A percentile compares a stretch with the other conserved stretches of the same genome.
Conservation (phyloP, 2,888 invertebrate species). For the Erebia epiphron region DNA sequence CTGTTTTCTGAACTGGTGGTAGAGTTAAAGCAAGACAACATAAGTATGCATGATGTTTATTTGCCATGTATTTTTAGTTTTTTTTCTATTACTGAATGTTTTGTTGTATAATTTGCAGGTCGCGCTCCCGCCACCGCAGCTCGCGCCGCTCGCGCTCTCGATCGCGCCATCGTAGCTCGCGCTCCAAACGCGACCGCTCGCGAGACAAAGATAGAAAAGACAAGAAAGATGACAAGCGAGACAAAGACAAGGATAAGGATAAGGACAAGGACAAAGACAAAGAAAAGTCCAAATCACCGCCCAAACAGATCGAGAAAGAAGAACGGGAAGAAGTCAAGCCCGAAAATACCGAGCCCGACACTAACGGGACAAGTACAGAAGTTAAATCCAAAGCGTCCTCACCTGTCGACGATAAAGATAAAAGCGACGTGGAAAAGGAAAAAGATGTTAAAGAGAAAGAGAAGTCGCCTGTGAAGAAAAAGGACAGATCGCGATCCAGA, state of each 20-base stretch:
- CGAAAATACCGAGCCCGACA: constrained; percentile 53
- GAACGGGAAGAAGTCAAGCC: constrained; percentile 59
- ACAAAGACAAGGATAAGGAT: constrained; percentile 51
- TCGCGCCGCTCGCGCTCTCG: constrained; percentile 79
- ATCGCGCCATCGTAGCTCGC: constrained; percentile 82
- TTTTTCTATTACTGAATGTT: too few relatives aligned
- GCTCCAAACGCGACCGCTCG: constrained; percentile 75
- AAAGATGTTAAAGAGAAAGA: constrained; percentile 54
- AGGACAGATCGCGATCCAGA: constrained; percentile 72
- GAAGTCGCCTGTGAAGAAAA: constrained; percentile 68
- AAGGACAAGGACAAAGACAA: constrained; percentile 55
- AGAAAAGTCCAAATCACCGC: constrained; percentile 65
- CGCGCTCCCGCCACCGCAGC: constrained; percentile 82
- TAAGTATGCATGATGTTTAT: too few relatives aligned
- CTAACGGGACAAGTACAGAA: constrained; percentile 61
- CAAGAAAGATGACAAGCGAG: constrained; percentile 56
- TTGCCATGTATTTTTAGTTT: too few relatives aligned
- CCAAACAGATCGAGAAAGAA: constrained; percentile 59
- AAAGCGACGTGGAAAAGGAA: constrained; percentile 39
- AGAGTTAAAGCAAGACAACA: too few relatives aligned
- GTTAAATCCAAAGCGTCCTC: constrained; percentile 63
- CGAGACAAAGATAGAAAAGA: constrained; percentile 62
- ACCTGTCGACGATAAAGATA: constrained; percentile 61
- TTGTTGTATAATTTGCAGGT: constrained; percentile 53
- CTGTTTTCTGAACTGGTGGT: too few relatives aligned